Evolutionary conservation across 1,140 invertebrate genomes (phyloP), one percentile per base, ranked within the genome.

Genomic region (Archivesica marissinica): DNA sequence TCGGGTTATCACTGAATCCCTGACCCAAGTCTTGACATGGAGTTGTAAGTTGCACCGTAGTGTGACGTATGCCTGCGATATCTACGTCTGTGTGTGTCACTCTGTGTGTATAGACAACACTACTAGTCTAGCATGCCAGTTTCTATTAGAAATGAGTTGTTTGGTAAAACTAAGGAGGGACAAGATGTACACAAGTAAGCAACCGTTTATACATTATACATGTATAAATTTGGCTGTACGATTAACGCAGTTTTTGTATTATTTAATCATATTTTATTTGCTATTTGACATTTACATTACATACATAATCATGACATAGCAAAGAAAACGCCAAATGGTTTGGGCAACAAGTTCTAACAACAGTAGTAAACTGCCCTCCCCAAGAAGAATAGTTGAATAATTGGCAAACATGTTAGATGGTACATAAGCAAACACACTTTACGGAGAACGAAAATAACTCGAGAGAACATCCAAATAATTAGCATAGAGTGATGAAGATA

Each of bases 151-250:
- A 54, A 76, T 23, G 52, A 59, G 23, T 35, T 41, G 2, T 76
- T 76, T 39, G 74, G 74, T 3, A 76, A 76, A 52, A 76, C 74
- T 20, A 35, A 56, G 25, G 52, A 76, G 20, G 74, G 74, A 33
- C 30, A 35, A 38, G 74, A 76, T 23, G 52, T 76, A 38, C 15
- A 56, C 15, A 76, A 25, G 74, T 76, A 76, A 59, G 50, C 28
- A 9, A 59, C 20, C 4, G 52, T 11, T 54, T 54, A 11, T 11
- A 54, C 9, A 9, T n/a, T n/a, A 54, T 13, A 54, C 52, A 54
- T 54, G 52, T n/a, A 54, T n/a, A 13, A 54, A n/a, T 6, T 54
- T n/a, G 15, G 4, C 52, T n/a, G n/a, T n/a, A n/a, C n/a, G n/a
- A n/a, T n/a, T n/a, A n/a, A n/a, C n/a, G n/a, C n/a, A n/a, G n/a